Percentiles rank a stretch among this genome's conserved stretches.
Evolutionary conservation across 2,797 vertebrate species (phyloP).

Genomic region (Hydrolagus colliei): DNA sequence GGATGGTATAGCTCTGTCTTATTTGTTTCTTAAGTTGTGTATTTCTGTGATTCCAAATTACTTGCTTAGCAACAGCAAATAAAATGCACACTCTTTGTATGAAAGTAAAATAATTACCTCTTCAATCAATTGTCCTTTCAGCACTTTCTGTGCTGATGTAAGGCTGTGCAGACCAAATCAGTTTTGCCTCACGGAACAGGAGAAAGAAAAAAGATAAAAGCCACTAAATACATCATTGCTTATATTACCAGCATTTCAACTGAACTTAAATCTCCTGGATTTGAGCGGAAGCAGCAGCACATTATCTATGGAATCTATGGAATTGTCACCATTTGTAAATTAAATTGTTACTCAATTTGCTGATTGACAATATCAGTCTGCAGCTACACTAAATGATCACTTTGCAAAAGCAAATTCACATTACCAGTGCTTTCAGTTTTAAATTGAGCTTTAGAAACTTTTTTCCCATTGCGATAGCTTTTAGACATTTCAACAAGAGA

Average conservation of each 20-base stretch:
- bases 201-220: not conserved
- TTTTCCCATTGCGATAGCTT: not conserved
- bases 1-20: slow-evolving; percentile 66
- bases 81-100: too few relatives aligned
- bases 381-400: not conserved
- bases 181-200: not conserved
- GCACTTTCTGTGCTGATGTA: not conserved
- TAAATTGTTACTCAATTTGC: not conserved
- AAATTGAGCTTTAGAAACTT: too few relatives aligned
- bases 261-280: not conserved
- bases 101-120: not conserved
- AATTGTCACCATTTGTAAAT: not conserved
- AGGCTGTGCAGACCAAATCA: not conserved
- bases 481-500: not conserved
- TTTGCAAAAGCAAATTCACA: not conserved
- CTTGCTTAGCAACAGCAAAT: not conserved
- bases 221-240: not conserved
- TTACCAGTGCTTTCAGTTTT: not conserved
- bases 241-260: not conserved
- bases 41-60: not conserved
- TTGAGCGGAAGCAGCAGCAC: too few relatives aligned
- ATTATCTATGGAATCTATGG: too few relatives aligned
- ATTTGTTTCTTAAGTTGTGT: not conserved
- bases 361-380: not conserved
- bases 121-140: not conserved